phyloP scores from a whole-genome alignment of 2,113 vertebrate genomes.

The Strix uralensis region DNA sequence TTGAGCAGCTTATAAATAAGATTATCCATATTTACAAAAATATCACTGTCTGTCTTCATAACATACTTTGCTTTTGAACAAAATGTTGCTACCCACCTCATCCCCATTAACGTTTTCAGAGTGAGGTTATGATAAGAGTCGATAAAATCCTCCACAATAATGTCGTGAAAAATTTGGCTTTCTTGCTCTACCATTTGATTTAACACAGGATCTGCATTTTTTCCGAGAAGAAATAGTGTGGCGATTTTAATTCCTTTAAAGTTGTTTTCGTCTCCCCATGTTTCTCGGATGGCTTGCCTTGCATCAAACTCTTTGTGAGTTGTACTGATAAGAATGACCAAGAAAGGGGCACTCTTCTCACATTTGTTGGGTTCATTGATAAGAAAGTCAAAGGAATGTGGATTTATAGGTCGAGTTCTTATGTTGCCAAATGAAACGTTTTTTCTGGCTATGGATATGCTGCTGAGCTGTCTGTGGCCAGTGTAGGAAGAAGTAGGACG shows the following conservation, averaged over 20 bases:
- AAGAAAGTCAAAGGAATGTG: constrained; percentile 92
- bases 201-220: constrained; percentile 86
- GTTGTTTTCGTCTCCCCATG: constrained; percentile 96
- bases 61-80: constrained; percentile 97
- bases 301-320: constrained; percentile 98
- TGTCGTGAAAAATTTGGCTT: constrained; percentile 98
- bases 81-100: constrained; percentile 96
- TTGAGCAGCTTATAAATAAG: constrained; percentile 97
- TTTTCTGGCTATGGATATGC: constrained; percentile 81
- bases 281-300: constrained; percentile 96
- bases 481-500: constrained; percentile 89
- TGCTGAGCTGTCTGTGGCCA: constrained; percentile 82
- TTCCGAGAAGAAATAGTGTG: constrained; percentile 93
- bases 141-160: constrained; percentile 95
- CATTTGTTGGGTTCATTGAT: constrained; percentile 97
- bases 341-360: constrained; percentile 85
- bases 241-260: constrained; percentile 89
- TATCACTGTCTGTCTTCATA: constrained; percentile 99
- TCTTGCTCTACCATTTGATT: constrained; percentile 99
- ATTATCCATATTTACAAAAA: constrained; percentile 99
- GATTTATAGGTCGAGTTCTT: constrained; percentile 93
- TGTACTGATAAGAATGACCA: constrained; percentile 97
- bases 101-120: constrained; percentile 97
- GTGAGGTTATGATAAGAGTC: constrained; percentile 99
- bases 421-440: constrained; percentile 94